Evolutionary conservation across 2,797 vertebrate genomes (phyloP), one percentile per base, ranked within the genome.

Genomic region (Anas georgica): DNA sequence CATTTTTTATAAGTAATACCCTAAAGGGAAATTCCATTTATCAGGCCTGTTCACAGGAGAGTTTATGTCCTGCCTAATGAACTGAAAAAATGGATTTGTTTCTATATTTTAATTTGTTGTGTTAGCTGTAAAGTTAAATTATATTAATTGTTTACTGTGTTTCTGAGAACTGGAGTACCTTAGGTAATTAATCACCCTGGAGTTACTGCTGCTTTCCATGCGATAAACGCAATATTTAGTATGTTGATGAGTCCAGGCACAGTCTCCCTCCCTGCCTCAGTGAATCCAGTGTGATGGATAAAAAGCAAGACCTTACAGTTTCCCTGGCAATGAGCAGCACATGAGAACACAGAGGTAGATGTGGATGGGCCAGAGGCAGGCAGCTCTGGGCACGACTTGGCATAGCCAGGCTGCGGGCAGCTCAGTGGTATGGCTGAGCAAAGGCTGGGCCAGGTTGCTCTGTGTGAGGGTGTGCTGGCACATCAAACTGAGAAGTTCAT

Each of bases 101-200:
- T 83, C 54, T 84, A 31, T 69, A 67, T 91, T 94, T 96, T 89
- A 88, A 93, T 94, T 93, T 73, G 48, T 83, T 86, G 23, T 52
- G 28, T 83, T 91, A 83, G 29, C 33, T 91, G 54, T 73, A 83
- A 92, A 91, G 37, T 91, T 95, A 86, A 90, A 95, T 93, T 91
- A 26, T 68, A 89, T 91, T 96, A 95, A 94, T 88, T 79, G 64
- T 92, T 91, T 93, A 72, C 68, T 70, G 18, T 79, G 46, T 89
- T 94, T 94, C 39, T 93, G 75, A 87, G 74, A 77, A 25, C 50
- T 81, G 20, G 31, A 88, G 52, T 83, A 91, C 68, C 59, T 94
- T 82, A 80, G 52, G 68, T 94, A 92, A 92, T 94, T 95, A 95
- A 90, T 90, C 56, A 76, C 50, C 60, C 78, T 64, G 48, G 85